These are phyloP conservation scores for Apamea crenata DNA, from an alignment of 2,888 invertebrate species.

Conservation along the genomic window DNA sequence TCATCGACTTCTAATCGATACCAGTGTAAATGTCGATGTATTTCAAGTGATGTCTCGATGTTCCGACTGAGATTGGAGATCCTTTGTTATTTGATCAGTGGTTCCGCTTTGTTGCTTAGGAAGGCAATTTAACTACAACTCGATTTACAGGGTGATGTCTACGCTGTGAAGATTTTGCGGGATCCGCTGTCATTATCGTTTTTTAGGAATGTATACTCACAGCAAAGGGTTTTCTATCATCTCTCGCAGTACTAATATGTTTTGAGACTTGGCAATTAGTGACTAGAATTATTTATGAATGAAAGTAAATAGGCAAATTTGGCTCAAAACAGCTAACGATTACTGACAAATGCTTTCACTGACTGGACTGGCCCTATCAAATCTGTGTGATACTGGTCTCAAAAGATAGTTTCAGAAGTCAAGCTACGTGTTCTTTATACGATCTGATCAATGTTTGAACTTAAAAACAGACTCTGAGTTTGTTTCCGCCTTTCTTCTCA, in stretches of 20 bases:
- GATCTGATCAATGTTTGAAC: too few species aligned
- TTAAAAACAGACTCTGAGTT: too few species aligned
- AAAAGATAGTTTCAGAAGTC: too few species aligned
- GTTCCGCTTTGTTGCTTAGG: constrained; percentile 39
- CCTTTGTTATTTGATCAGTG: constrained; percentile 59
- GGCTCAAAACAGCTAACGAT: neutral
- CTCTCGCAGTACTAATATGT: neutral
- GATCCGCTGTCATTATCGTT: neutral
- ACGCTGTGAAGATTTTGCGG: neutral
- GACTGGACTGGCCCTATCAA: too few species aligned
- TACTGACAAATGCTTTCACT: too few species aligned
- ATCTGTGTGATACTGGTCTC: too few species aligned
- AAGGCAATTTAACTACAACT: constrained; percentile 40
- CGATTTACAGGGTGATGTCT: constrained; percentile 4
- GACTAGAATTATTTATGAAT: neutral
- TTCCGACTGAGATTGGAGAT: constrained; percentile 48
- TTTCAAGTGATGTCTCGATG: constrained; percentile 59
- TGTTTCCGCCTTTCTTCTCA: too few species aligned
- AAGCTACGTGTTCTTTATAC: too few species aligned
- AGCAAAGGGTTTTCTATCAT: neutral
- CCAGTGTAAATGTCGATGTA: constrained; percentile 58
- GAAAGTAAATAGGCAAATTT: neutral
- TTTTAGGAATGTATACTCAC: neutral
- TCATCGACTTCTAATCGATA: constrained; percentile 64
- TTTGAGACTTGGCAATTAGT: neutral